Base-by-base conservation (phyloP, 2,888 invertebrate species). In the Eupithecia subumbrata region DNA sequence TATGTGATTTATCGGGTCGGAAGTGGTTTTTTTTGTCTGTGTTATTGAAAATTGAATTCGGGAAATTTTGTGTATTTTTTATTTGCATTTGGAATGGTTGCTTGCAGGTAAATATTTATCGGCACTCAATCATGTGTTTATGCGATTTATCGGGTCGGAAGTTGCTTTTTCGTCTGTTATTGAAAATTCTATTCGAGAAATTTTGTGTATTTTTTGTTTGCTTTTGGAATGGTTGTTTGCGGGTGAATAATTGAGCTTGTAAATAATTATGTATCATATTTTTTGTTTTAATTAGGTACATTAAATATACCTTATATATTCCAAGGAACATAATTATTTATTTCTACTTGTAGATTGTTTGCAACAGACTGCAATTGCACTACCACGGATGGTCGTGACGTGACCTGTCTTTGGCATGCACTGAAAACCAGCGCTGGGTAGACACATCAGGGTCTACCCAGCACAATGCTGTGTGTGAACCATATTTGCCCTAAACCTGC, bases 101-200 rank as follows among this genome's bases (percentile, higher is more conserved):
- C n/a, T n/a, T 52, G n/a, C 9, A 1, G 16, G 16, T 22, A 22
- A 22, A 56, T n/a, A 22, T 56, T 56, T n/a, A n/a, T 70, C 67
- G 30, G 68, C 69, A 34, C 64, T 64, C 25, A 40, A 37, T 18
- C 18, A 66, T 66, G 40, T 68, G 43, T 68, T 68, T 40, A 40
- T 16, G 43, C 25, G 68, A 45, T 68, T 68, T 40, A 40, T n/a
- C 68, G 18, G n/a, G 7, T 30, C 67, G 68, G 40, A 67, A 40
- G 67, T 43, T 18, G 40, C 1, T 67, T 67, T n/a, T 68, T 43
- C 22, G 40, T 34, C 64, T 30, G 34, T 64, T 64, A 64, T 60
- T 25, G 60, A 14, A 25, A 60, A 40, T 11, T 40, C n/a, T 14
- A 14, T 60, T 25, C 1, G 60, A 8, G 25, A 25, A 60, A 25